Base-by-base conservation (phyloP, 1,140 invertebrate species). In the Aricia agestis region DNA sequence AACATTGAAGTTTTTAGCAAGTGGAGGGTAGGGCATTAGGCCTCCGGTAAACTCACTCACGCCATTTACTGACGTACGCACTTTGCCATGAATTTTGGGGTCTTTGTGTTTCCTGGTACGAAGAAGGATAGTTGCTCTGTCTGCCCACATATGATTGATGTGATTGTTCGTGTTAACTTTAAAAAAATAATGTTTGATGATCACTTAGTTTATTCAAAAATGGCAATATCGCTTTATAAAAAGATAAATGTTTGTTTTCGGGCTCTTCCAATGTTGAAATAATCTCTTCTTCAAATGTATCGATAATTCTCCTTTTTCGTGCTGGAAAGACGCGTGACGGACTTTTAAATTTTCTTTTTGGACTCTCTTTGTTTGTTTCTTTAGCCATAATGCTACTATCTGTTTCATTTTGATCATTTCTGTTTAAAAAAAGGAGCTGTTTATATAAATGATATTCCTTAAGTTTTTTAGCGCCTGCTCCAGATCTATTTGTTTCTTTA, bases 151-250 rank as follows among this genome's bases (percentile, higher is more conserved):
- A 45, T 67, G 41, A n/a, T 45, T 67, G 66, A 10, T 67, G 59
- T 74, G 58, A 63, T 74, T 66, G 58, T 65, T 74, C n/a, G 45
- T 67, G 17, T 45, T 66, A 19, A 45, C 67, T 74, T 74, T 74
- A 66, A 18, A 74, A 71, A 25, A 71, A 41, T 69, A 71, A 65
- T 9, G 58, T 74, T 66, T 74, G 59, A 66, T 74, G 59, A 68
- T 74, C 69, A 71, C 58, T 68, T 61, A 74, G 18, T 52, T 74
- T 71, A 52, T 74, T 63, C n/a, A 74, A 66, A 31, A 61, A 74
- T 59, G 69, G 73, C 42, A 74, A 74, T 58, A 74, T 74, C 15
- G 18, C 66, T 69, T 71, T 74, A 71, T 68, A 74, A 70, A 73
- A 68, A 31, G 9, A 67, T 67, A 61, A 36, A 67, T 67, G 57